phyloP scores from a whole-genome alignment of 2,113 vertebrate species.

The Psettodes erumei region DNA sequence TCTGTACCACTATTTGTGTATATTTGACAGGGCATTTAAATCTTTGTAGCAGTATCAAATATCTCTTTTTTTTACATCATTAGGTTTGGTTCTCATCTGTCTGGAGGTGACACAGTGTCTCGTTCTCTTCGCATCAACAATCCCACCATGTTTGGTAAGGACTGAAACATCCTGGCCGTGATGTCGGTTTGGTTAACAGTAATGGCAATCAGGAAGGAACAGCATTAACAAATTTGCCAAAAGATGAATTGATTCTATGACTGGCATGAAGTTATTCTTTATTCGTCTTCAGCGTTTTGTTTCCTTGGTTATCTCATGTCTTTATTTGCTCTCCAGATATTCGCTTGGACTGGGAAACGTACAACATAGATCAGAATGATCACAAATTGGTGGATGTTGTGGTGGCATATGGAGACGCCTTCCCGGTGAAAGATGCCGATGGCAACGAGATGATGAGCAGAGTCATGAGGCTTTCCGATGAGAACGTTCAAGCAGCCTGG shows the following conservation, averaged over 20 bases:
- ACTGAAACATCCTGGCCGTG: background rate
- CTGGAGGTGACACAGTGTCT: conserved; percentile 87
- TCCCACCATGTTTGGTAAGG: conserved; percentile 88
- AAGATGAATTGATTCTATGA: background rate
- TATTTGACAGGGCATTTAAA: background rate
- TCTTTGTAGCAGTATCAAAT: background rate
- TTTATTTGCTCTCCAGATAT: conserved; percentile 84
- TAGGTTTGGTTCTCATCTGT: conserved; percentile 91
- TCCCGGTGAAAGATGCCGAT: conserved; percentile 81
- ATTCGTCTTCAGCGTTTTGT: too few species aligned
- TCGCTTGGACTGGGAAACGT: conserved; percentile 91
- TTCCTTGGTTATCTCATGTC: background rate
- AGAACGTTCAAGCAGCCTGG: conserved; percentile 38
- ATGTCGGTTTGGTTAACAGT: background rate
- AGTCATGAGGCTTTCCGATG: background rate
- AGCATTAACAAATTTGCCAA: background rate
- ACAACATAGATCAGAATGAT: conserved; percentile 78
- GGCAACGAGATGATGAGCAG: conserved; percentile 75
- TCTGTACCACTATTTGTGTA: conserved; percentile 47
- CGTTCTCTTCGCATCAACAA: conserved; percentile 89
- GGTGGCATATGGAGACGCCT: conserved; percentile 84
- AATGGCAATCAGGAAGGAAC: background rate
- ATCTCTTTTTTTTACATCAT: conserved; percentile 1
- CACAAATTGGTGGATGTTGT: conserved; percentile 86
- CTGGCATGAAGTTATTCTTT: too few species aligned